Conservation (phyloP, 2,113 vertebrate genomes). For the Daboia siamensis region DNA sequence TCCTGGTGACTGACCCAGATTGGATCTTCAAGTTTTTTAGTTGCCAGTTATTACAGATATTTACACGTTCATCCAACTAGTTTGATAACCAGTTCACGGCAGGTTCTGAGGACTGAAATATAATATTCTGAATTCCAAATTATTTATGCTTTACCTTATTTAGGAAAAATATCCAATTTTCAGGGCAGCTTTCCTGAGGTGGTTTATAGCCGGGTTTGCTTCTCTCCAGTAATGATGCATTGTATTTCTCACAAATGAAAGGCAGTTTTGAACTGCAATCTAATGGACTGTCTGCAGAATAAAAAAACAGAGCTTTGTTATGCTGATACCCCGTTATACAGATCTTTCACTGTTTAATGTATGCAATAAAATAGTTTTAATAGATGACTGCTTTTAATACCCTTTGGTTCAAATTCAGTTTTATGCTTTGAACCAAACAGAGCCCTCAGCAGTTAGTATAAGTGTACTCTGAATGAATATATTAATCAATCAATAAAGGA, state of each 20-base stretch:
- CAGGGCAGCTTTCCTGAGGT: conserved; percentile 68
- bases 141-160: conserved; percentile 79
- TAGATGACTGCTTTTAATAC: not conserved
- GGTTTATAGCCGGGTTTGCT: conserved; percentile 67
- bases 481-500: not conserved
- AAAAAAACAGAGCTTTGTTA: not conserved
- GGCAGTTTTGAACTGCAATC: conserved; percentile 72
- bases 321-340: not conserved
- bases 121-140: not conserved
- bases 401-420: not conserved
- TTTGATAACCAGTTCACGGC: not conserved
- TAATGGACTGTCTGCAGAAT: conserved; percentile 63
- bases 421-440: not conserved
- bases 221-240: conserved; percentile 80
- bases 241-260: conserved; percentile 88
- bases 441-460: not conserved
- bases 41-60: not conserved
- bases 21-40: not conserved
- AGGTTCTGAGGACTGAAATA: not conserved
- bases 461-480: not conserved
- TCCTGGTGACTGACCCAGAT: not conserved
- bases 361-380: not conserved
- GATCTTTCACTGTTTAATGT: not conserved
- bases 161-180: conserved; percentile 71
- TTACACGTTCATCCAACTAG: not conserved